Conservation (phyloP, 2,888 invertebrate species). For the Drosophila suboccidentalis region DNA sequence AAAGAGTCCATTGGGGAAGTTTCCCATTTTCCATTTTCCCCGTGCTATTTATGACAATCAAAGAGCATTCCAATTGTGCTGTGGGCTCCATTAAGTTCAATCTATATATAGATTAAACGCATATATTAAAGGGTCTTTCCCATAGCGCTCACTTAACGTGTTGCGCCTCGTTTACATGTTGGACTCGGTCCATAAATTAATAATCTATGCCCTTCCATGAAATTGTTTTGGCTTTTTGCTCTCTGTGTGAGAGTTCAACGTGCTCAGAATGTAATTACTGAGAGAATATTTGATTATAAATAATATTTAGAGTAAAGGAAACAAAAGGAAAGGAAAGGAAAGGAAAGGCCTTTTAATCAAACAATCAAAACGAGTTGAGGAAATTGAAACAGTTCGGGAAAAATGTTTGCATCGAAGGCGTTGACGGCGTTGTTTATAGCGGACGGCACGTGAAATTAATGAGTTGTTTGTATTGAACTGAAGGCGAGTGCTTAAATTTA, state of each 20-base stretch:
- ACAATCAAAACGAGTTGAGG: conserved; percentile 31
- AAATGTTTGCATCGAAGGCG: conserved; percentile 21
- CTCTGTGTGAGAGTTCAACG: conserved; percentile 44
- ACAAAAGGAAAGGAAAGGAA: not conserved
- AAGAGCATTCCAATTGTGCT: conserved; percentile 15
- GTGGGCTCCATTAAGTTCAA: conserved; percentile 29
- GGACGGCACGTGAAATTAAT: conserved; percentile 69
- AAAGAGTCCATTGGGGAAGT: conserved; percentile 12
- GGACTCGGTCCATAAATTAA: conserved; percentile 48
- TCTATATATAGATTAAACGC: conserved; percentile 38
- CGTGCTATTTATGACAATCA: conserved; percentile 29
- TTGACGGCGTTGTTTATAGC: conserved; percentile 57
- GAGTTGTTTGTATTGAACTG: conserved; percentile 71
- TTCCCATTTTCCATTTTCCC: not conserved
- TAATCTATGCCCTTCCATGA: conserved; percentile 24
- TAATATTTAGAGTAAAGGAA: conserved; percentile 21
- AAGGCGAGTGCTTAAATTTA: conserved; percentile 75
- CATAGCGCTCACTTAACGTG: conserved; percentile 36
- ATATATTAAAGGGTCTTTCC: conserved; percentile 28
- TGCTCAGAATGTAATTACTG: conserved; percentile 35
- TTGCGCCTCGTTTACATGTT: conserved; percentile 46
- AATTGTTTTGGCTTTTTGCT: conserved; percentile 42
- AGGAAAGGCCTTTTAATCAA: conserved; percentile 28
- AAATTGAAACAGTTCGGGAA: conserved; percentile 15
- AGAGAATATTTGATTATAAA: conserved; percentile 38